Conservation (phyloP, 1,140 invertebrate species). For the Zeugodacus cucurbitae region DNA sequence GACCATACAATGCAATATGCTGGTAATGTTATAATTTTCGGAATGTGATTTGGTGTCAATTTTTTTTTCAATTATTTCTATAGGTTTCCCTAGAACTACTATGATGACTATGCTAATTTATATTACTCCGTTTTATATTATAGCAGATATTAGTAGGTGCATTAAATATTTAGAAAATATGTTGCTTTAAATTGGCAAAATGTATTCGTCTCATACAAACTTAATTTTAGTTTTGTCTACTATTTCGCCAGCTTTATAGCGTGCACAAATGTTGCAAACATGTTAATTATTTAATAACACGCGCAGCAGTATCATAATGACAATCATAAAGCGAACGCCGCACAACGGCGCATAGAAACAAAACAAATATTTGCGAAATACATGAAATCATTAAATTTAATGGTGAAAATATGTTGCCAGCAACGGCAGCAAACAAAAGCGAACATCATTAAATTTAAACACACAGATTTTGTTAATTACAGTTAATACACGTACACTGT, state of each 20-base stretch:
- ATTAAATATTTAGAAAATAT: too few relatives aligned
- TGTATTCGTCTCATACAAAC: too few relatives aligned
- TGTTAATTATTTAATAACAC: background rate
- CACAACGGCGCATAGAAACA: background rate
- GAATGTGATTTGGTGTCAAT: too few relatives aligned
- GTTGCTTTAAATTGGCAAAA: too few relatives aligned
- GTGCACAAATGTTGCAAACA: background rate
- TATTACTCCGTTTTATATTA: too few relatives aligned
- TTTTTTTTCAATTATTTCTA: too few relatives aligned
- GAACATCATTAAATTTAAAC: background rate
- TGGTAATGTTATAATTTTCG: too few relatives aligned
- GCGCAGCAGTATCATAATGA: background rate
- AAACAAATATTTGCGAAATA: background rate
- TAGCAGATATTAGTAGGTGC: too few relatives aligned
- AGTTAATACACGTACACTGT: background rate
- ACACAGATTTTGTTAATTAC: background rate
- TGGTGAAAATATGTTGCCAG: background rate
- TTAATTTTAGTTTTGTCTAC: background rate
- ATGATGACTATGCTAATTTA: too few relatives aligned
- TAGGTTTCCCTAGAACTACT: too few relatives aligned
- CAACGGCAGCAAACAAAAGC: background rate
- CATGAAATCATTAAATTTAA: background rate
- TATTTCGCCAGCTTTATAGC: background rate
- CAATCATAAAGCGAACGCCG: background rate
- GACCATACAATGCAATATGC: too few relatives aligned